Evolutionary conservation across 2,113 vertebrate species (phyloP).

Genomic region (Lagopus muta): DNA sequence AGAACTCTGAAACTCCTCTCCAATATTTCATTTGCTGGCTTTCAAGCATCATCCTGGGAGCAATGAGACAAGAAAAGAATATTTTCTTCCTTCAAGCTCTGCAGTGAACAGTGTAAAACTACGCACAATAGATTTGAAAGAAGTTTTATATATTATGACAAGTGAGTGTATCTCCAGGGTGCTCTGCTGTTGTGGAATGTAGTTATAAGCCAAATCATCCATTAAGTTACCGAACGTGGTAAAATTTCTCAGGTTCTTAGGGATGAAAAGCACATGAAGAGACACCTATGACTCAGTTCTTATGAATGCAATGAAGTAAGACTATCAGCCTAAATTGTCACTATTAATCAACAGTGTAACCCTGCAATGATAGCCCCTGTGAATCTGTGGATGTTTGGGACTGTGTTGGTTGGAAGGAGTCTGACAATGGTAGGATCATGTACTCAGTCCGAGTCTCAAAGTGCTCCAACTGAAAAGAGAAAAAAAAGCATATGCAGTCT

Average conservation of each 20-base stretch:
- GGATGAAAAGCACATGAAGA: conserved; percentile 25
- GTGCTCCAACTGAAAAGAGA: background rate
- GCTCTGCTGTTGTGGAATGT: conserved; percentile 42
- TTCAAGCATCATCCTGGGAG: conserved; percentile 63
- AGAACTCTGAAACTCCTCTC: conserved; percentile 17
- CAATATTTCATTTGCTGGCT: conserved; percentile 49
- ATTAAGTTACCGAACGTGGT: conserved; percentile 39
- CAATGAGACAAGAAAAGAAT: conserved; percentile 67
- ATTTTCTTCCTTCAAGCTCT: conserved; percentile 63
- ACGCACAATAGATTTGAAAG: conserved; percentile 27
- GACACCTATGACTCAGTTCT: background rate
- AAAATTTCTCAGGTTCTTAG: conserved; percentile 45
- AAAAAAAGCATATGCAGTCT: background rate
- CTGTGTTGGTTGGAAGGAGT: background rate
- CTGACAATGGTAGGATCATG: background rate
- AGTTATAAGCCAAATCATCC: conserved; percentile 50
- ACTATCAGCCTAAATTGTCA: conserved; percentile 21
- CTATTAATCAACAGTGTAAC: conserved; percentile 19
- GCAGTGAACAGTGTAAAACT: conserved; percentile 43
- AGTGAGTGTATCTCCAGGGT: conserved; percentile 62
- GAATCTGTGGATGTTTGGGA: background rate
- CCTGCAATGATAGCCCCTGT: background rate
- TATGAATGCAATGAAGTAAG: background rate
- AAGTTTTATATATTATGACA: conserved; percentile 69
- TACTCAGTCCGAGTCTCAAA: background rate